Evolutionary conservation across 2,888 invertebrate genomes (phyloP).

Genomic region (Clistopyga incitator): DNA sequence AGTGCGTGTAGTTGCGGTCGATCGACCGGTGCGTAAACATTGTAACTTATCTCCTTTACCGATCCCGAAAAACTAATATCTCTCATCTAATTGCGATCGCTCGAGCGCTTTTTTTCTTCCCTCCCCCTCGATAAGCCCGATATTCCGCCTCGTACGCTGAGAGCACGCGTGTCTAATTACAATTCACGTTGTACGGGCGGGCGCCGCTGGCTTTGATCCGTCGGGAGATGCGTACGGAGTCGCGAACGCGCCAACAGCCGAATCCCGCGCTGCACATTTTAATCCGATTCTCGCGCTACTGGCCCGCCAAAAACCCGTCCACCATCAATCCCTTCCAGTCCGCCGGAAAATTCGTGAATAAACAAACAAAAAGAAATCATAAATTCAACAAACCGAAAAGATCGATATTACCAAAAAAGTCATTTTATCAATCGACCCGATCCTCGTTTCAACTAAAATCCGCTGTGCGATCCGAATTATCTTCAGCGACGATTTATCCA

Average conservation of each 20-base stretch:
- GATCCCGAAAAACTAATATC: constrained; percentile 6
- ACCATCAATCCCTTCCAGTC: too few relatives aligned
- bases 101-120: background rate
- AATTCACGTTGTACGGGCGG: constrained; percentile 28
- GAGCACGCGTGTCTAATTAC: constrained; percentile 27
- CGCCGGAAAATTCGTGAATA: background rate
- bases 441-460: background rate
- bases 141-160: background rate
- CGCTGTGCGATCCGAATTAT: too few relatives aligned
- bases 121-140: background rate
- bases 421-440: background rate
- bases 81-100: background rate
- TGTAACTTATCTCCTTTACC: background rate
- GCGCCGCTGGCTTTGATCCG: constrained; percentile 24
- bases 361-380: background rate
- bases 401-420: background rate
- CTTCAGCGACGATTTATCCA: too few relatives aligned
- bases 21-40: constrained; percentile 37
- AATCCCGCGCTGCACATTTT: constrained; percentile 30
- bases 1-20: constrained; percentile 7
- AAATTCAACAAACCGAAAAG: background rate
- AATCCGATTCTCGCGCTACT: background rate
- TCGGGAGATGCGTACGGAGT: constrained; percentile 44
- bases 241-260: constrained; percentile 52
- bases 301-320: constrained; percentile 14